A percentile compares a stretch with the other conserved stretches of the same genome.
Evolutionary conservation across 2,888 invertebrate genomes (phyloP).

Genomic region (Lasioglossum lativentre): DNA sequence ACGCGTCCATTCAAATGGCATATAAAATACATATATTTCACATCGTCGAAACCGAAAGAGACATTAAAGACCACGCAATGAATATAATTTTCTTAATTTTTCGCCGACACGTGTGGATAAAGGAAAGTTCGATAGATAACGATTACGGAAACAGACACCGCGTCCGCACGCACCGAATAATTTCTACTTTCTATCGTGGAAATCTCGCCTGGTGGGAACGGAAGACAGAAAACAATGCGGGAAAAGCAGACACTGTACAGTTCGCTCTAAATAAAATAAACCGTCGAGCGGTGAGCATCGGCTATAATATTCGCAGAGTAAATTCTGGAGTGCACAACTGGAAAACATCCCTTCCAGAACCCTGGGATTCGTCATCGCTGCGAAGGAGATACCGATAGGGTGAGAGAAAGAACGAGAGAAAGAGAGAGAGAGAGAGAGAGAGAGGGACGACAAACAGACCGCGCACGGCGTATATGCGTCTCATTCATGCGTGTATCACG

Average conservation of each 20-base stretch:
- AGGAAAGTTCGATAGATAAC: background rate
- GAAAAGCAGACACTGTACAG: background rate
- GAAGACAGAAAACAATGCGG: no score
- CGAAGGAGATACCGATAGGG: background rate
- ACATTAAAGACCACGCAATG: no score
- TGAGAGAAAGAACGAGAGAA: background rate
- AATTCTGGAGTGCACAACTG: no score
- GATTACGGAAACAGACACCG: background rate
- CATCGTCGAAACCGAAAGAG: no score
- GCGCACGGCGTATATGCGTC: conserved; percentile 24
- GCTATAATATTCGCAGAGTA: no score
- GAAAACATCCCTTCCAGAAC: background rate
- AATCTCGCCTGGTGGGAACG: background rate
- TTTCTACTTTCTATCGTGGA: background rate
- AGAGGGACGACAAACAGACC: conserved; percentile 16
- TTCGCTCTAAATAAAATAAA: background rate
- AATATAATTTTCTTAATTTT: background rate
- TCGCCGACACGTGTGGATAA: background rate
- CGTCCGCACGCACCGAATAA: background rate
- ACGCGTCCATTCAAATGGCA: no score
- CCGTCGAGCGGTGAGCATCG: background rate
- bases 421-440: background rate
- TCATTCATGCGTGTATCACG: conserved; percentile 56
- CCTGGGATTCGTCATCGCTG: background rate
- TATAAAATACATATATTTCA: no score